Conservation (phyloP, 2,113 vertebrate genomes). For the Columba janthina region DNA sequence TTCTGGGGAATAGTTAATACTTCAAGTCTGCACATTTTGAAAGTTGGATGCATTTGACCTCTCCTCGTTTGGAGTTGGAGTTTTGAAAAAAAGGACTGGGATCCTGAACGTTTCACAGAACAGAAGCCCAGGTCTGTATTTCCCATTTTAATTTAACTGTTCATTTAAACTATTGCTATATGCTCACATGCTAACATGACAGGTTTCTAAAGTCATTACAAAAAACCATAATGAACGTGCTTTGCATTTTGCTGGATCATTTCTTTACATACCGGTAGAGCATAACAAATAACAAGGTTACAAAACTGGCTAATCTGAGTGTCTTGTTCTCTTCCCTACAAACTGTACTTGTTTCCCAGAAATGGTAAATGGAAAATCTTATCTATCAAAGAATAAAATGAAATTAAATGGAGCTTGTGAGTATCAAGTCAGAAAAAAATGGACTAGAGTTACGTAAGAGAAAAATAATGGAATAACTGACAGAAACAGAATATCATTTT, state of each 20-base stretch:
- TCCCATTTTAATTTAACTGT: neutral
- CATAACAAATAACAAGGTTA: neutral
- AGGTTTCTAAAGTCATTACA: neutral
- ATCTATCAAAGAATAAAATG: neutral
- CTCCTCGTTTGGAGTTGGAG: accelerated
- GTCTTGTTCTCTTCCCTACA: neutral
- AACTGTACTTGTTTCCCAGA: neutral
- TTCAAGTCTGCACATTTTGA: neutral
- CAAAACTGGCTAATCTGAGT: neutral
- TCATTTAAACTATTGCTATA: neutral
- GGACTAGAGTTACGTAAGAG: neutral
- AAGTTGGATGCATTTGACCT: neutral
- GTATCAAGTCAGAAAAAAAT: neutral
- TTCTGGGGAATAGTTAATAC: neutral
- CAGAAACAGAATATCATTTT: neutral
- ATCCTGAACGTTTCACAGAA: neutral
- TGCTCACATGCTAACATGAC: neutral
- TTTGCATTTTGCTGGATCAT: neutral
- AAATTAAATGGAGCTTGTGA: neutral
- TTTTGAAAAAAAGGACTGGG: neutral
- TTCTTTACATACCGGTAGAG: neutral
- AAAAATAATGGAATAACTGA: neutral
- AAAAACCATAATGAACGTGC: neutral
- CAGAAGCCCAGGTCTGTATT: neutral
- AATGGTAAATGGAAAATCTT: neutral